These are phyloP conservation scores for Potamarius usumacintae DNA, from an alignment of 2,113 vertebrate genomes.

Conservation along the genomic window DNA sequence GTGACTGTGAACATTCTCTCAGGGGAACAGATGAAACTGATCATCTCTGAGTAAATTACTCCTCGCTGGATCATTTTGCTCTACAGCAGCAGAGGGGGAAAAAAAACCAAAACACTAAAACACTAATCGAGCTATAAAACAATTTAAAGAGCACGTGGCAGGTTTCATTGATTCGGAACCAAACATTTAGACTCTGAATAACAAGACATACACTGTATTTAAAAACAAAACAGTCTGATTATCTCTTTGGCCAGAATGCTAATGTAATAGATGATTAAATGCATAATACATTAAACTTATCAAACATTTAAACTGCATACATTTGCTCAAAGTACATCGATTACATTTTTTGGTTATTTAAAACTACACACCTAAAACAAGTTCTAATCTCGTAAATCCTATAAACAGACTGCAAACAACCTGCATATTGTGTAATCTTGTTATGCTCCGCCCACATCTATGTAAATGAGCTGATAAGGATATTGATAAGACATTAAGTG, in stretches of 20 bases:
- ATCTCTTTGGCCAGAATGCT: too few relatives aligned
- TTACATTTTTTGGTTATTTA: background rate
- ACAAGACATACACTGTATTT: too few relatives aligned
- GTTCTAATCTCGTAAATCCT: background rate
- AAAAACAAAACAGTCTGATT: background rate
- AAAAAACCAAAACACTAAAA: background rate
- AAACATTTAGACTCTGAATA: background rate
- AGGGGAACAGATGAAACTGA: constrained; percentile 55
- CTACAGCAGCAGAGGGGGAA: constrained; percentile 28
- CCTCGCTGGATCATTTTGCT: constrained; percentile 53
- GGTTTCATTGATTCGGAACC: background rate
- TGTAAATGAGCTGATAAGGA: background rate
- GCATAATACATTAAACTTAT: background rate
- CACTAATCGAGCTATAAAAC: background rate
- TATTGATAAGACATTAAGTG: background rate
- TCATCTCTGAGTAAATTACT: constrained; percentile 65
- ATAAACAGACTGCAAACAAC: background rate
- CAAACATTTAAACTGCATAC: too few relatives aligned
- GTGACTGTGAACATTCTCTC: constrained; percentile 75
- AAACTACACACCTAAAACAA: background rate
- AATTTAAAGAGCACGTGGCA: background rate
- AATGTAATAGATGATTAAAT: background rate
- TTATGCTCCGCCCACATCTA: background rate
- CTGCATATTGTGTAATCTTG: background rate
- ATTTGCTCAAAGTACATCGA: background rate